Base-by-base conservation (phyloP, 2,888 invertebrate genomes). In the Leptarthrus brevirostris region DNA sequence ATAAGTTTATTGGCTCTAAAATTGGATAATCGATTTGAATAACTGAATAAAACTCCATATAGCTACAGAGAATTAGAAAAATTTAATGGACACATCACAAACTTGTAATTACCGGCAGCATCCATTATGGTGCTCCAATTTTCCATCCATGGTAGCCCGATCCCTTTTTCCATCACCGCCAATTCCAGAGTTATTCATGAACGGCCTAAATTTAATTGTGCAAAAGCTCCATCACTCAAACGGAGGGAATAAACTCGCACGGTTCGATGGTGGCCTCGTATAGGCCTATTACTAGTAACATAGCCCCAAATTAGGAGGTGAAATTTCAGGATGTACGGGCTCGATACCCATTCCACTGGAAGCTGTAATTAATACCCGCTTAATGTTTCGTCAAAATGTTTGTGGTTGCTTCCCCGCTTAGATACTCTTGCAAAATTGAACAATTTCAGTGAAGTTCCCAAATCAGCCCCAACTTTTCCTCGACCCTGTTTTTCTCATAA, bases 361-460 rank as follows among this genome's bases (percentile, higher is more conserved):
- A 56, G 44, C 52, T 30, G 69, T 75, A 75, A 75, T 75, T 75
- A 75, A 75, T 75, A 73, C 58, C 69, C 73, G 69, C 73, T 75
- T 73, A 75, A 75, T 75, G 75, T 73, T 75, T 75, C 75, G 73
- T 75, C 75, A 75, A 75, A 75, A 75, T 75, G 72, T 75, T 73
- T 75, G 75, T 54, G 75, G 75, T 69, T 73, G 53, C 36, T 66
- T 53, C 34, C 58, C 47, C 52, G 16, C 56, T 56, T 26, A 56
- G 47, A 69, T 58, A 56, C 58, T 58, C 36, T 74, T 30, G 64
- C 30, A 49, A 66, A 66, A 66, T 66, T 66, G 47, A 66, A 49
- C 66, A 66, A 66, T 66, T 66, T 47, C 24, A 12, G 36, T 26
- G 26, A 49, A 26, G 47, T 26, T 24, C 30, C 26, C n/a, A 14